These are phyloP conservation scores for Cebus imitator DNA, from an alignment of 2,113 vertebrate species.

Conservation along the genomic window DNA sequence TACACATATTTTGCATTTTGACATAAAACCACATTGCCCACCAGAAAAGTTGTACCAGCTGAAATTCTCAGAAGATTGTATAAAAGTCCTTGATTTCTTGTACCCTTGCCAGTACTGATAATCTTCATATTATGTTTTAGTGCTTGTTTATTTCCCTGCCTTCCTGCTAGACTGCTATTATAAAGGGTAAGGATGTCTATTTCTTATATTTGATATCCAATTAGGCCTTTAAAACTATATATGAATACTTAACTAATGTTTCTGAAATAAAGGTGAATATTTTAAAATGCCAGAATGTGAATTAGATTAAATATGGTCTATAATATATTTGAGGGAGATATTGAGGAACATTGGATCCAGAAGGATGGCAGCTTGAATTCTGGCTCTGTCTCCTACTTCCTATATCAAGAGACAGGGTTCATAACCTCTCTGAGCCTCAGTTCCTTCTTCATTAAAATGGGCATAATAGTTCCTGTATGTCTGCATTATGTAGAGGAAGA, in stretches of 20 bases:
- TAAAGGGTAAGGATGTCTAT: neutral
- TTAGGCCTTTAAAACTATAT: neutral
- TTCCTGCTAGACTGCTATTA: neutral
- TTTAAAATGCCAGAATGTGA: neutral
- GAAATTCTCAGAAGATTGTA: neutral
- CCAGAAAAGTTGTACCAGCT: neutral
- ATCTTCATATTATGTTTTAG: neutral
- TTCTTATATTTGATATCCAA: slow-evolving; percentile 9
- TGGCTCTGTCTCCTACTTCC: neutral
- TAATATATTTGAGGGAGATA: neutral
- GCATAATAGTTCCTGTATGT: neutral
- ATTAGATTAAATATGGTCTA: neutral
- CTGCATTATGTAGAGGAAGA: neutral
- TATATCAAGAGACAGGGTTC: neutral
- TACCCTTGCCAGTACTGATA: neutral
- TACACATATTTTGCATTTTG: neutral
- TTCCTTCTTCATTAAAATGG: slow-evolving; percentile 11
- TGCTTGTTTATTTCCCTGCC: slow-evolving; percentile 30
- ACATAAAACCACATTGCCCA: neutral
- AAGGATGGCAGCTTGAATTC: neutral
- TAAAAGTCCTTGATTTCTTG: neutral
- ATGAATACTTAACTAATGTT: neutral
- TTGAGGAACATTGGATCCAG: neutral
- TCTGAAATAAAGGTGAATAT: slow-evolving; percentile 14
- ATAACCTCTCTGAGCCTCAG: neutral